Conservation (phyloP, 2,888 invertebrate genomes). For the Entomobrya multifasciata region DNA sequence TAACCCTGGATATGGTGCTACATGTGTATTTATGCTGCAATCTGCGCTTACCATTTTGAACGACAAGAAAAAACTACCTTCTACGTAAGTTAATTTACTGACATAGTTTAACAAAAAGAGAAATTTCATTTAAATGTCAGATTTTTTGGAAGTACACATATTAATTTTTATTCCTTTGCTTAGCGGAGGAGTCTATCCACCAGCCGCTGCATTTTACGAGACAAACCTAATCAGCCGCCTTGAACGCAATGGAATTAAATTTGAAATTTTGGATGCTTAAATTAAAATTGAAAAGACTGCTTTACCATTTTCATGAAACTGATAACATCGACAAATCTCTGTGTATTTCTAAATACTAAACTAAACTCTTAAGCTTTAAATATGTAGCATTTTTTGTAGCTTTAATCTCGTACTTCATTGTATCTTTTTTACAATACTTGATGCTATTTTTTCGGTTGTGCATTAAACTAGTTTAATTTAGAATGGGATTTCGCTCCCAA, state of each 20-base stretch:
- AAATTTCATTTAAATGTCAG: no score
- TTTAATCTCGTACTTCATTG: no score
- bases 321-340: no score
- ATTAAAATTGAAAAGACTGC: constrained; percentile 1
- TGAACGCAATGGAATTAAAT: constrained; percentile 87
- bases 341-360: no score
- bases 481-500: no score
- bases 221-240: constrained; percentile 90
- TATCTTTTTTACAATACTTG: no score
- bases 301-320: background rate
- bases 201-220: constrained; percentile 91
- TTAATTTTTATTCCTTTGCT: background rate
- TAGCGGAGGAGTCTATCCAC: constrained; percentile 93
- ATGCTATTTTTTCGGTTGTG: no score
- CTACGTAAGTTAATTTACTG: constrained; percentile 83
- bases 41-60: constrained; percentile 88
- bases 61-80: constrained; percentile 89
- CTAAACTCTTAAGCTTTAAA: no score
- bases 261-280: constrained; percentile 83
- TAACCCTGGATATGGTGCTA: constrained; percentile 92
- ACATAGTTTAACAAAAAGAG: background rate
- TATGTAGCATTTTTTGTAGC: no score
- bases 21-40: constrained; percentile 87
- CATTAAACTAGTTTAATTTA: no score
- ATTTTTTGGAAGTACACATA: no score